Conservation (phyloP, 1,140 invertebrate species). For the Trissolcus basalis region DNA sequence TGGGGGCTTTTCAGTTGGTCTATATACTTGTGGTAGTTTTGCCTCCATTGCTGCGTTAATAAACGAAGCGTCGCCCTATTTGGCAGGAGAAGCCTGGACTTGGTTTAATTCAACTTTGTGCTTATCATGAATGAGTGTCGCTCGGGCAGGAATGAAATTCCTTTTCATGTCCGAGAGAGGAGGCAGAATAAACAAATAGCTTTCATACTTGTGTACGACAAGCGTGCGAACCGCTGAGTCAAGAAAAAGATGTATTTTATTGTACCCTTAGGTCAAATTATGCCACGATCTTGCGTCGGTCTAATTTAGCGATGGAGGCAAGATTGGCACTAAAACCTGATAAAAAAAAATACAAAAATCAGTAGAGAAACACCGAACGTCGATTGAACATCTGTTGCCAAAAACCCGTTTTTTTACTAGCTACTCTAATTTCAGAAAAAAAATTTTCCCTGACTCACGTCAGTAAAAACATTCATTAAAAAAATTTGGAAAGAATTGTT, state of each 20-base stretch:
- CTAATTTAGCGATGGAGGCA: conserved; percentile 29
- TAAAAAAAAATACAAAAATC: conserved; percentile 30
- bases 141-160: conserved; percentile 40
- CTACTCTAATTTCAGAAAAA: no score
- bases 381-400: no score
- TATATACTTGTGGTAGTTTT: conserved; percentile 28
- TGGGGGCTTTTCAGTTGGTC: neutral
- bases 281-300: conserved; percentile 35
- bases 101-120: conserved; percentile 48
- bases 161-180: conserved; percentile 35
- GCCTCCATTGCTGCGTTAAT: conserved; percentile 34
- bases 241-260: conserved; percentile 53
- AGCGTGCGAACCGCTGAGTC: conserved; percentile 39
- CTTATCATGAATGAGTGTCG: conserved; percentile 42
- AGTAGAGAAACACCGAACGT: no score
- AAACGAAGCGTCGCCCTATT: conserved; percentile 41
- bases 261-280: conserved; percentile 35
- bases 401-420: neutral
- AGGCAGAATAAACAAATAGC: conserved; percentile 52
- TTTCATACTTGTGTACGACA: conserved; percentile 38
- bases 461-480: no score
- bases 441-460: no score
- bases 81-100: conserved; percentile 27
- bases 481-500: no score
- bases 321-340: conserved; percentile 31